phyloP scores from a whole-genome alignment of 2,888 invertebrate genomes.

The Electrophaes corylata region DNA sequence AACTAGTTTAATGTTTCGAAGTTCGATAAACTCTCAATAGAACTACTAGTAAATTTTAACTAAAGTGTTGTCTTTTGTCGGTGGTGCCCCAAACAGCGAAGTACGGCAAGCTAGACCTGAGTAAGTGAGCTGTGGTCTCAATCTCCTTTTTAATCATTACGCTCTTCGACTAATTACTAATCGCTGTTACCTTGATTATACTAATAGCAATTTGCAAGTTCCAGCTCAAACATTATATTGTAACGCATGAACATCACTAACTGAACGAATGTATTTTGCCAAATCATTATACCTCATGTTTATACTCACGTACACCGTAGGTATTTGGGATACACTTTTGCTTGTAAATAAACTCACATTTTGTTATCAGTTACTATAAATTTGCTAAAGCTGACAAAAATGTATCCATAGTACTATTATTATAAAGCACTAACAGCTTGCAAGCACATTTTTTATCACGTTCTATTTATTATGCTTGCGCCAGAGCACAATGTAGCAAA shows the following conservation, averaged over 20 bases:
- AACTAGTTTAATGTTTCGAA: not conserved
- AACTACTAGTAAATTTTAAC: conserved; percentile 57
- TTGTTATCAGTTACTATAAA: not conserved
- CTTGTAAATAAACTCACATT: conserved; percentile 14
- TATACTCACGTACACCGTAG: conserved; percentile 19
- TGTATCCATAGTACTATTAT: conserved; percentile 58
- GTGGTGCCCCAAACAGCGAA: conserved; percentile 83
- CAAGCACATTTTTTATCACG: conserved; percentile 60
- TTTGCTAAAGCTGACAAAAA: conserved; percentile 42
- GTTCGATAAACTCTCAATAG: conserved; percentile 3
- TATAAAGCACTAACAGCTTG: conserved; percentile 79
- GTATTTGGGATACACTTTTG: conserved; percentile 55
- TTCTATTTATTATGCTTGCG: conserved; percentile 61
- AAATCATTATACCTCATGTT: conserved; percentile 42
- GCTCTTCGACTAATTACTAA: conserved; percentile 80
- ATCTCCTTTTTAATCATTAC: conserved; percentile 73
- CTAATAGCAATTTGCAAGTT: conserved; percentile 67
- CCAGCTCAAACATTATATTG: conserved; percentile 63
- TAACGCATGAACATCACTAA: conserved; percentile 73
- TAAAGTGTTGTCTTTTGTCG: conserved; percentile 82
- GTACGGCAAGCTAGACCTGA: conserved; percentile 78
- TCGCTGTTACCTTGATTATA: conserved; percentile 73
- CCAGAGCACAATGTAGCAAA: conserved; percentile 54
- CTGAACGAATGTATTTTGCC: conserved; percentile 56
- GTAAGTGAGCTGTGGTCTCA: conserved; percentile 85